Percentiles rank a stretch among this genome's conserved stretches.
phyloP scores from a whole-genome alignment of 2,113 vertebrate genomes.

The Neofelis nebulosa region DNA sequence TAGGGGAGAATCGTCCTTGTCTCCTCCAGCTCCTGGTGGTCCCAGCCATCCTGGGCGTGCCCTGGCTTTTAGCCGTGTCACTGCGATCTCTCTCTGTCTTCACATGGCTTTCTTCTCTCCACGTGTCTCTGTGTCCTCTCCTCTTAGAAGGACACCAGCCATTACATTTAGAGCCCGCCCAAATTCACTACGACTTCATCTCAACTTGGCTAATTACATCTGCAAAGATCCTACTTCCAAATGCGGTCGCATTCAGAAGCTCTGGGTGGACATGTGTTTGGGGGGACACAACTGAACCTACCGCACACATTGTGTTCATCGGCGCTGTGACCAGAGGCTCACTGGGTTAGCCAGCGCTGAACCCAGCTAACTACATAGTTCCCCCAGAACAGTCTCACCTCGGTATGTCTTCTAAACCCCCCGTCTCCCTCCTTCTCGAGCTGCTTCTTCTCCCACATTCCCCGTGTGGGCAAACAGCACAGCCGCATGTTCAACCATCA shows the following conservation, averaged over 20 bases:
- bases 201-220: neutral
- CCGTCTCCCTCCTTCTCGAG: neutral
- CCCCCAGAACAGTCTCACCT: neutral
- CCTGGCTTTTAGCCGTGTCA: neutral
- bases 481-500: too few relatives aligned
- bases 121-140: neutral
- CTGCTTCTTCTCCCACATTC: neutral
- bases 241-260: neutral
- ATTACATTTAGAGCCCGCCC: neutral
- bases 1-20: neutral
- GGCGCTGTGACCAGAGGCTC: too few relatives aligned
- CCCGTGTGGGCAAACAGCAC: accelerated
- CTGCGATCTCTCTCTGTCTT: neutral
- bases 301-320: neutral
- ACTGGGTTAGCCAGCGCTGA: neutral
- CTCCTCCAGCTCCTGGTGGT: neutral
- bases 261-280: neutral
- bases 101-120: neutral
- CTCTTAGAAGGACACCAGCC: neutral
- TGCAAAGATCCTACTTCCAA: neutral
- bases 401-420: neutral
- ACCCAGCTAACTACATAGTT: neutral
- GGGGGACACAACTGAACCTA: neutral
- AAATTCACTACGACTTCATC: neutral
- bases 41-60: neutral